A percentile compares a stretch with the other conserved stretches of the same genome.
Conservation (phyloP, 2,888 invertebrate genomes). For the Mactromeris polynyma region DNA sequence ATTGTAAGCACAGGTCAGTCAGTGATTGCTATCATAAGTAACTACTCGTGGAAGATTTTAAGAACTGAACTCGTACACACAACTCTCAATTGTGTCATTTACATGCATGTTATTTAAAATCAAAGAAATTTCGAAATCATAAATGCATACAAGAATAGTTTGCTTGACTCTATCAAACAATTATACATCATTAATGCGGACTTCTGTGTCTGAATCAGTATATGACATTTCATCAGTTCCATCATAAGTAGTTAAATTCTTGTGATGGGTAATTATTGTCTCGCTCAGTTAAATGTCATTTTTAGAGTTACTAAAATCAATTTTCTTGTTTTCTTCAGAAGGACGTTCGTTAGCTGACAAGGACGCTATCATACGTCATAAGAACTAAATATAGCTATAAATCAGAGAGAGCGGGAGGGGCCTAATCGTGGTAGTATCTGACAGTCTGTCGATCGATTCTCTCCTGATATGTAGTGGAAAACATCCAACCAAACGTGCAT, state of each 20-base stretch:
- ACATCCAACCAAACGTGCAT: slow-evolving; percentile 36
- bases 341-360: slow-evolving; percentile 35
- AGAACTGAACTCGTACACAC: no score
- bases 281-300: slow-evolving; percentile 20
- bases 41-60: no score
- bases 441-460: slow-evolving; percentile 56
- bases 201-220: not conserved
- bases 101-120: not conserved
- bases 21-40: no score
- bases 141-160: not conserved
- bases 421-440: slow-evolving; percentile 46
- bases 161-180: not conserved
- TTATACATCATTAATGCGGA: not conserved
- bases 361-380: slow-evolving; percentile 52
- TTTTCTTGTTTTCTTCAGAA: slow-evolving; percentile 42
- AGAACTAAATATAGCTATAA: slow-evolving; percentile 55
- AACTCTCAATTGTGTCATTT: not conserved
- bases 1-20: no score
- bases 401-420: slow-evolving; percentile 56
- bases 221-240: not conserved
- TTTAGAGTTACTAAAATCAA: slow-evolving; percentile 13
- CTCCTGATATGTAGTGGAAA: slow-evolving; percentile 19
- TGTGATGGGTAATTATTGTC: slow-evolving; percentile 2
- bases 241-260: not conserved
- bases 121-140: not conserved